Percentiles rank a stretch among this genome's conserved stretches.
phyloP scores from a whole-genome alignment of 1,140 invertebrate genomes.

The Drosophila trapezifrons region DNA sequence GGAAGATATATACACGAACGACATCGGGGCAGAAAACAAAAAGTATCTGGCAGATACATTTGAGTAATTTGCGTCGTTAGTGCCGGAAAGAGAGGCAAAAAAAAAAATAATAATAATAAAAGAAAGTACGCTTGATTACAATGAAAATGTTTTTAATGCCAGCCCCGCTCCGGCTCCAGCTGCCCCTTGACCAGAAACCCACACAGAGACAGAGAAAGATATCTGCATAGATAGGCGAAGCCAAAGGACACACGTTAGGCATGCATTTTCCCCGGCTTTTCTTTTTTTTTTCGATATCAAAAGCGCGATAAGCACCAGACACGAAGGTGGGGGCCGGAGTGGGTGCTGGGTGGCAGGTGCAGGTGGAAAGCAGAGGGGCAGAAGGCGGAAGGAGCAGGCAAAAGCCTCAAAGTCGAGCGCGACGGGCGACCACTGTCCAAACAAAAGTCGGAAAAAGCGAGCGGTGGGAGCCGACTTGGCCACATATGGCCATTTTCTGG shows the following conservation, averaged over 20 bases:
- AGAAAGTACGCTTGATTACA: slow-evolving; percentile 83
- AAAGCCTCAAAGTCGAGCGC: slow-evolving; percentile 58
- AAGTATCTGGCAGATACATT: slow-evolving; percentile 81
- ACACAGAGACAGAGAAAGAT: slow-evolving; percentile 68
- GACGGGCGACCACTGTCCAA: slow-evolving; percentile 52
- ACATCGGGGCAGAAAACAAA: slow-evolving; percentile 65
- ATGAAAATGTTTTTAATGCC: slow-evolving; percentile 82
- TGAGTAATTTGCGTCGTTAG: slow-evolving; percentile 83
- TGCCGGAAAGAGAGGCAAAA: slow-evolving; percentile 75
- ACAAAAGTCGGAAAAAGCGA: slow-evolving; percentile 45
- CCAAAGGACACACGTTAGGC: slow-evolving; percentile 63
- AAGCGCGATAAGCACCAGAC: slow-evolving; percentile 79
- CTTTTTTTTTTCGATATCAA: slow-evolving; percentile 61
- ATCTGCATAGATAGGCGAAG: slow-evolving; percentile 76
- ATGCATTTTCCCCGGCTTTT: slow-evolving; percentile 43
- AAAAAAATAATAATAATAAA: slow-evolving; percentile 82
- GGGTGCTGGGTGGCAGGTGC: slow-evolving; percentile 44
- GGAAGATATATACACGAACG: slow-evolving; percentile 53
- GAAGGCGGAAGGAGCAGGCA: slow-evolving; percentile 45
- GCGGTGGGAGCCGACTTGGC: slow-evolving; percentile 70
- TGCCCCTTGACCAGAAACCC: slow-evolving; percentile 16
- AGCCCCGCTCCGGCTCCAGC: slow-evolving; percentile 2
- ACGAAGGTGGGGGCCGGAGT: slow-evolving; percentile 52
- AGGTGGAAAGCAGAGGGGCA: slow-evolving; percentile 17
- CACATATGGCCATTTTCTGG: slow-evolving; percentile 81